Percentiles rank a stretch among this genome's conserved stretches.
Evolutionary conservation across 2,797 vertebrate species (phyloP).

Genomic region (Thaleichthys pacificus): DNA sequence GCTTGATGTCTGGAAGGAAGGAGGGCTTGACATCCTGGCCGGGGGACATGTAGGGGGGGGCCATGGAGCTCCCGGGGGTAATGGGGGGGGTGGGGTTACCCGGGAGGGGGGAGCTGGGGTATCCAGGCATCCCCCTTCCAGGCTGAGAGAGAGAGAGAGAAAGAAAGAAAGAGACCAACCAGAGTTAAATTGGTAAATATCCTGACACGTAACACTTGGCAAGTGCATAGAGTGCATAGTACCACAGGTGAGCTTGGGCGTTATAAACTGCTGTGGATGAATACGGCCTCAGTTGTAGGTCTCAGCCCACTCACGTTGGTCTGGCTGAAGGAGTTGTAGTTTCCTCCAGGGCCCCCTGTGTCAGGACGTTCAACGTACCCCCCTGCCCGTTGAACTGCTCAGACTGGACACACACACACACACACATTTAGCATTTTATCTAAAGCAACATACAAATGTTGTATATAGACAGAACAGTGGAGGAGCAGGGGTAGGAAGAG

Average conservation of each 20-base stretch:
- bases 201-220: background rate
- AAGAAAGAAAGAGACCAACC: background rate
- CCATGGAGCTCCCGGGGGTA: slow-evolving; percentile 81
- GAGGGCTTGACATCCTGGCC: slow-evolving; percentile 83
- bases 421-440: background rate
- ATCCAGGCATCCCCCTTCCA: slow-evolving; percentile 82
- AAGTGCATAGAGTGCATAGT: background rate
- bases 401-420: slow-evolving; percentile 59
- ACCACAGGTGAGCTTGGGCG: background rate
- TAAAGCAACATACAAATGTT: too few relatives aligned
- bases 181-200: background rate
- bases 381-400: slow-evolving; percentile 86
- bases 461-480: too few relatives aligned
- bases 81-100: slow-evolving; percentile 90
- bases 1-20: slow-evolving; percentile 82
- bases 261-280: background rate
- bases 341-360: slow-evolving; percentile 61
- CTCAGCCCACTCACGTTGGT: slow-evolving; percentile 77
- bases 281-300: background rate
- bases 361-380: slow-evolving; percentile 56
- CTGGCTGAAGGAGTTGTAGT: slow-evolving; percentile 78
- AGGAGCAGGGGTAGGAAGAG: background rate
- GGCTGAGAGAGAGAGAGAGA: slow-evolving; percentile 74
- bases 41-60: slow-evolving; percentile 80
- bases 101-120: slow-evolving; percentile 86